Evolutionary conservation across 2,888 invertebrate species (phyloP).

Genomic region (Leucania comma): DNA sequence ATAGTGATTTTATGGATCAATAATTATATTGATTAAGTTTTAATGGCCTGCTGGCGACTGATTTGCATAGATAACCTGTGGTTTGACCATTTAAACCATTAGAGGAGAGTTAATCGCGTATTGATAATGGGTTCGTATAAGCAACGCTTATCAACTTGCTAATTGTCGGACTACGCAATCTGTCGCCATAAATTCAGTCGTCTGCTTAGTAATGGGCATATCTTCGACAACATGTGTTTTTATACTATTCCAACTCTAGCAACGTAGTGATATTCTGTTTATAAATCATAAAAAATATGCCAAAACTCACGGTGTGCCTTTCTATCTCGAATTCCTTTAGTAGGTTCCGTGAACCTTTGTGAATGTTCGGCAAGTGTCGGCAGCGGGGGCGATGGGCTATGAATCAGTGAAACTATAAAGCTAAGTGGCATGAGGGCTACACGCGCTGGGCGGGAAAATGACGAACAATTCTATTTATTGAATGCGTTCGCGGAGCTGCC

Average conservation of each 20-base stretch:
- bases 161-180: constrained; percentile 28
- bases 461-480: constrained; percentile 37
- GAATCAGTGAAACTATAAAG: constrained; percentile 44
- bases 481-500: constrained; percentile 25
- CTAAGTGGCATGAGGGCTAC: constrained; percentile 34
- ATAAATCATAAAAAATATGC: too few species aligned
- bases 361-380: constrained; percentile 20
- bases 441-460: constrained; percentile 47
- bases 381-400: constrained; percentile 12
- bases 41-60: constrained; percentile 17
- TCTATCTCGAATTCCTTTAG: not conserved
- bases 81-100: constrained; percentile 4
- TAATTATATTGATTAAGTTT: constrained; percentile 29
- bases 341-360: not conserved
- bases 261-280: too few species aligned
- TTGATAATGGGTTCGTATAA: constrained; percentile 9
- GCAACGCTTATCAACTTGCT: constrained; percentile 20
- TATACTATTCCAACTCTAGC: not conserved
- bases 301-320: not conserved
- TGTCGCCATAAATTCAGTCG: constrained; percentile 7
- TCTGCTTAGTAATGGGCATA: not conserved
- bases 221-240: not conserved
- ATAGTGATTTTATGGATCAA: constrained; percentile 29
- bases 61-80: constrained; percentile 36
- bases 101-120: not conserved